These are phyloP conservation scores for Nettapus auritus DNA, from an alignment of 2,113 vertebrate genomes.

Conservation along the genomic window DNA sequence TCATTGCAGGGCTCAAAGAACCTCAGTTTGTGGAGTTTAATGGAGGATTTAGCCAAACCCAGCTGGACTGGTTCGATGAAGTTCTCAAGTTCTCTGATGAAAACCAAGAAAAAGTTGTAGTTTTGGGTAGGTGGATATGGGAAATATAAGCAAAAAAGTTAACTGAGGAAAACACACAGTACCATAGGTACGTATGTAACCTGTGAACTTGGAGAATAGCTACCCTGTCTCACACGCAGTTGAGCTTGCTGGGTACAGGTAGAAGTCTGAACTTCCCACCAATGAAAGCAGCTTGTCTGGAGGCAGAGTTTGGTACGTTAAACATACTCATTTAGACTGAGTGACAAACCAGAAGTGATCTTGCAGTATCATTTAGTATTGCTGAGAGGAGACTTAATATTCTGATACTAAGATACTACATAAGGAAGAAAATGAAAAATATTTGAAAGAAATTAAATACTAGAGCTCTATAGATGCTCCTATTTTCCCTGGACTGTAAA, in stretches of 20 bases:
- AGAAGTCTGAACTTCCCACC: not conserved
- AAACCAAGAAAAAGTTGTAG: constrained; percentile 85
- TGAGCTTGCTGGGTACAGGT: not conserved
- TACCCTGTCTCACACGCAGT: accelerated
- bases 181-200: not conserved
- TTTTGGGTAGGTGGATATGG: constrained; percentile 84
- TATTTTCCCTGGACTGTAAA: not conserved
- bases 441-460: not conserved
- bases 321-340: not conserved
- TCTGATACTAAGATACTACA: not conserved
- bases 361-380: not conserved
- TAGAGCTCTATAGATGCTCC: not conserved
- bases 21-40: constrained; percentile 89
- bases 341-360: not conserved
- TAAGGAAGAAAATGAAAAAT: not conserved
- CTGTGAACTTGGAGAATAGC: not conserved
- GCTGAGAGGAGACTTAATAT: not conserved
- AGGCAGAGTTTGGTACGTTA: not conserved
- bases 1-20: constrained; percentile 76
- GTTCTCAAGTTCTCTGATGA: constrained; percentile 85
- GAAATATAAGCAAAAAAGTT: not conserved
- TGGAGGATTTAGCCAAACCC: constrained; percentile 89
- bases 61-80: constrained; percentile 88
- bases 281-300: not conserved
- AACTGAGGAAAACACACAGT: not conserved